phyloP scores from a whole-genome alignment of 2,888 invertebrate genomes.

The Alitta virens region DNA sequence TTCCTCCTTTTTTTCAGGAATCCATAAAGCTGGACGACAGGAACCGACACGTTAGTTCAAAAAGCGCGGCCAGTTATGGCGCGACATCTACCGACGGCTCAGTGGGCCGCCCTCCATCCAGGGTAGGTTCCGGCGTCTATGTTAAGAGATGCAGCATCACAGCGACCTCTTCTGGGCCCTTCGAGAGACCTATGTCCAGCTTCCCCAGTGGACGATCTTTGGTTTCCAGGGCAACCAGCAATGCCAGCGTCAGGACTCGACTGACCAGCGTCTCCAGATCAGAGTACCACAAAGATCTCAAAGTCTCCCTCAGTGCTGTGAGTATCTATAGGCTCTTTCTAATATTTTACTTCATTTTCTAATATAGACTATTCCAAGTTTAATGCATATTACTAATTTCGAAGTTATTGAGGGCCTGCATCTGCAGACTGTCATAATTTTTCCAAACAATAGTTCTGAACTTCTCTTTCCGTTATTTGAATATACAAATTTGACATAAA shows the following conservation, averaged over 20 bases:
- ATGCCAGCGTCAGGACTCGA: conserved; percentile 21
- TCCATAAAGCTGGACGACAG: not conserved
- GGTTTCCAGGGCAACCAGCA: not conserved
- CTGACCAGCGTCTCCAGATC: conserved; percentile 24
- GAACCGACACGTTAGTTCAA: conserved; percentile 4
- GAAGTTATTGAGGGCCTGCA: too few species aligned
- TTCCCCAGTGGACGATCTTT: conserved; percentile 1
- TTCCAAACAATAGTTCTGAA: too few species aligned
- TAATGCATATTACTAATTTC: too few species aligned
- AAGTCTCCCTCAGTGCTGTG: conserved; percentile 20
- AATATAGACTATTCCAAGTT: too few species aligned
- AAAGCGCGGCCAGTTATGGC: conserved; percentile 9
- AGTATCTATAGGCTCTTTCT: conserved; percentile 2
- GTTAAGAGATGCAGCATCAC: conserved; percentile 5
- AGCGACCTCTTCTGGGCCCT: conserved; percentile 4
- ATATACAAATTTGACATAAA: too few species aligned
- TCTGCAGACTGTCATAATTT: too few species aligned
- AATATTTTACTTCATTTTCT: too few species aligned
- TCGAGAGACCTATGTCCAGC: not conserved
- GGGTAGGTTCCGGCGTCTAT: not conserved
- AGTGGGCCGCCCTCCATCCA: too few species aligned
- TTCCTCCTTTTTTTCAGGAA: too few species aligned
- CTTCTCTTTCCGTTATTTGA: too few species aligned
- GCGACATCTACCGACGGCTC: not conserved
- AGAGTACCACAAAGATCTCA: conserved; percentile 30